Conservation (phyloP, 2,888 invertebrate species). For the Heteropelma amictum region DNA sequence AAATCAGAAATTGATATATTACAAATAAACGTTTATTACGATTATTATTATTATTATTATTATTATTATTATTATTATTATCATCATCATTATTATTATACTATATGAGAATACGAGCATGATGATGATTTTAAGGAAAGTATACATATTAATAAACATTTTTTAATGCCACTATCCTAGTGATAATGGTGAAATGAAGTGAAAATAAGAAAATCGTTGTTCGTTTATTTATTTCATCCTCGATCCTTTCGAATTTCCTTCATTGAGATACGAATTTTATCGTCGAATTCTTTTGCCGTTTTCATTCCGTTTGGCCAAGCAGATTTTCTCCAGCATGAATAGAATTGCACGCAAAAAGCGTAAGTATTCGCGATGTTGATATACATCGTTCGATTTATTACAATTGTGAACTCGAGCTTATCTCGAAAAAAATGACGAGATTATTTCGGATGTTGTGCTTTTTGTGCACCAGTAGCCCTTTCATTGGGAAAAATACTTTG, state of each 20-base stretch:
- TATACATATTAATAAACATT: slow-evolving; percentile 77
- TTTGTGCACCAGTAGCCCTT: neutral
- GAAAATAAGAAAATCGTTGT: slow-evolving; percentile 63
- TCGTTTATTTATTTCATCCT: slow-evolving; percentile 46
- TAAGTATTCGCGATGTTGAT: neutral
- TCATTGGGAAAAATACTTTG: neutral
- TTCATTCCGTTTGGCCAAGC: slow-evolving; percentile 10
- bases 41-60: slow-evolving; percentile 67
- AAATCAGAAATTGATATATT: slow-evolving; percentile 54
- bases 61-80: slow-evolving; percentile 43
- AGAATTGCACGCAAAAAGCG: neutral
- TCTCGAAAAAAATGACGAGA: neutral
- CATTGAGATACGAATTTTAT: neutral
- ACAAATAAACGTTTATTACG: slow-evolving; percentile 55
- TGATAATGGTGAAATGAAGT: slow-evolving; percentile 75
- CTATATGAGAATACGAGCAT: slow-evolving; percentile 75
- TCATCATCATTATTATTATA: slow-evolving; percentile 64
- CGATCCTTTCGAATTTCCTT: neutral
- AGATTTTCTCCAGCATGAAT: neutral
- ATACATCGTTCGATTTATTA: no score
- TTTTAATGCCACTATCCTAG: slow-evolving; percentile 76
- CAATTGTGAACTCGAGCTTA: no score
- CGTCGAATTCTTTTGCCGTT: slow-evolving; percentile 16
- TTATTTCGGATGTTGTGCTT: neutral
- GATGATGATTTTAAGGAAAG: slow-evolving; percentile 77